A percentile compares a stretch with the other conserved stretches of the same genome.
These are phyloP conservation scores for Nesoenas mayeri DNA, from an alignment of 2,113 vertebrate genomes.

Conservation along the genomic window DNA sequence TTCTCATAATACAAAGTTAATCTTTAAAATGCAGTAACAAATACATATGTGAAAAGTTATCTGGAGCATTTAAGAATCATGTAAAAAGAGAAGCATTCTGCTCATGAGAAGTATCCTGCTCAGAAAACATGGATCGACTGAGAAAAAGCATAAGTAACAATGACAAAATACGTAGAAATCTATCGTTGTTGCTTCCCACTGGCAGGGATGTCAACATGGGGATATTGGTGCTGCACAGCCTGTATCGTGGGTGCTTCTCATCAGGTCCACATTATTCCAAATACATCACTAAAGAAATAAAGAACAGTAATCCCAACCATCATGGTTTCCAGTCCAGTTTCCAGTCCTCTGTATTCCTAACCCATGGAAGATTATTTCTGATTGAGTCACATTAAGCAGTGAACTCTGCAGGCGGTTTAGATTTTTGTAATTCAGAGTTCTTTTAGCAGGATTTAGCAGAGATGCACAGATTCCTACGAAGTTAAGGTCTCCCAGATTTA, in stretches of 20 bases:
- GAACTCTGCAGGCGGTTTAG: slow-evolving; percentile 34
- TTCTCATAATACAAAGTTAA: background rate
- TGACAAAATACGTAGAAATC: background rate
- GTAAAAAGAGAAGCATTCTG: background rate
- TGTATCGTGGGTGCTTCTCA: background rate
- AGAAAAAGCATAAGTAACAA: background rate
- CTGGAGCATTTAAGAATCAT: background rate
- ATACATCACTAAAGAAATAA: background rate
- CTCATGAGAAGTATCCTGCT: background rate
- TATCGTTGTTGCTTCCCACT: background rate
- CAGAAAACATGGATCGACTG: background rate
- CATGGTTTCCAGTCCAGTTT: background rate
- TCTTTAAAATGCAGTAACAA: background rate
- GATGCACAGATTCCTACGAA: slow-evolving; percentile 57
- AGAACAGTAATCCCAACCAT: background rate
- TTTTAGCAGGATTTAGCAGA: slow-evolving; percentile 52
- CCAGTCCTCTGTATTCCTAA: background rate
- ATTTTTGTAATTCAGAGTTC: slow-evolving; percentile 55
- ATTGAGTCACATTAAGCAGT: slow-evolving; percentile 26
- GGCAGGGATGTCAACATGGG: fast-evolving
- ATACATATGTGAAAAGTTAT: background rate
- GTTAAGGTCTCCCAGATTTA: slow-evolving; percentile 48
- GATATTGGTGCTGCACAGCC: background rate
- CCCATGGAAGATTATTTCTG: background rate
- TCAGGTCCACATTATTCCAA: background rate